Conservation (phyloP, 2,113 vertebrate genomes). For the Bos indicus region DNA sequence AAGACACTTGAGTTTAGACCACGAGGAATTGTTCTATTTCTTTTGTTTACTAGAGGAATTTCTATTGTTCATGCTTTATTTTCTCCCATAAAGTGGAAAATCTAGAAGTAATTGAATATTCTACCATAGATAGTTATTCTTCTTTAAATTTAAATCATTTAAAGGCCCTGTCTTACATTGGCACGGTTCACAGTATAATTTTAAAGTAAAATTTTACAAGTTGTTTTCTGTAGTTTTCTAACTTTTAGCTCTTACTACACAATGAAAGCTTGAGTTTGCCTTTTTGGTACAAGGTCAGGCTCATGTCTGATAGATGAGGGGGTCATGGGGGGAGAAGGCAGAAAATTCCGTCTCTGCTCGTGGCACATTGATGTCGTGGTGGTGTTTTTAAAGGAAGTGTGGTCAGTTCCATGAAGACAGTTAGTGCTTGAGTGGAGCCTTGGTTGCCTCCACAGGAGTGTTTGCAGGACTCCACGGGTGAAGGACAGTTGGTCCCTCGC, state of each 20-base stretch:
- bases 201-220: constrained; percentile 7
- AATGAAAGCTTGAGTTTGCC: not conserved
- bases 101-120: not conserved
- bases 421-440: not conserved
- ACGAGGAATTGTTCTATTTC: not conserved
- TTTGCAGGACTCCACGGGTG: not conserved
- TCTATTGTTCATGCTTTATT: not conserved
- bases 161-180: not conserved
- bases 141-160: not conserved
- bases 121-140: not conserved
- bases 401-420: not conserved
- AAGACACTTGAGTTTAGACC: not conserved
- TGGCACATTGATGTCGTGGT: not conserved
- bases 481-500: not conserved
- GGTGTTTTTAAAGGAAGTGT: not conserved
- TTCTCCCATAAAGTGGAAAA: not conserved
- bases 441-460: not conserved
- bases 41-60: not conserved
- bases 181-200: not conserved
- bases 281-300: not conserved
- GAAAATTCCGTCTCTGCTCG: not conserved
- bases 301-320: not conserved
- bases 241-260: not conserved
- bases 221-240: not conserved
- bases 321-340: fast-evolving